These are phyloP conservation scores for Hyla sarda DNA, from an alignment of 2,113 vertebrate species.

Conservation along the genomic window DNA sequence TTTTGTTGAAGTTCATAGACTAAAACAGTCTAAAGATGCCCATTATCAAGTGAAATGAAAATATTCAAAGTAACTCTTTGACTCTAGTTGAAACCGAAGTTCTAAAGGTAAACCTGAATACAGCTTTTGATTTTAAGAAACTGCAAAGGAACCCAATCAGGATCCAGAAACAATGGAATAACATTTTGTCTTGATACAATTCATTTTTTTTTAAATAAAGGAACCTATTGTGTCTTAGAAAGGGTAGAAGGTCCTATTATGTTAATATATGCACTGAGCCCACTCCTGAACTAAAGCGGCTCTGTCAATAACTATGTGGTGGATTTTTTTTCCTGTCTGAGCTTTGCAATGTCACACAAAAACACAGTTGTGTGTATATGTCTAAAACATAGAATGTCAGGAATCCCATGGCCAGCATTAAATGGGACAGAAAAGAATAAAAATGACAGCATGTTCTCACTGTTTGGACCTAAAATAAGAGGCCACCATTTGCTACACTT, in stretches of 20 bases:
- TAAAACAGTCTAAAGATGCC: neutral
- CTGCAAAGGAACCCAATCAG: neutral
- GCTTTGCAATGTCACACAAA: neutral
- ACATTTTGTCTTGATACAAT: neutral
- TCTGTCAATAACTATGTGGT: neutral
- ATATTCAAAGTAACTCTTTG: neutral
- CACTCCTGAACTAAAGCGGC: neutral
- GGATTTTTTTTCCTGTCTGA: neutral
- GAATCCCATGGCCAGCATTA: neutral
- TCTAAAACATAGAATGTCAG: neutral
- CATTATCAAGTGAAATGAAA: neutral
- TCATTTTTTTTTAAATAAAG: neutral
- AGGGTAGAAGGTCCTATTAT: neutral
- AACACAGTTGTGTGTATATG: neutral
- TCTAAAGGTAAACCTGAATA: constrained; percentile 9
- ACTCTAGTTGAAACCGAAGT: neutral
- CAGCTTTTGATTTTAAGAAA: constrained; percentile 14
- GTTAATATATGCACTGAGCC: neutral
- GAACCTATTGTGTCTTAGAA: neutral
- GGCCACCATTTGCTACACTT: neutral
- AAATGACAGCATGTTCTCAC: neutral
- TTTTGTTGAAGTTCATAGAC: constrained; percentile 2
- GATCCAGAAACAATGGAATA: constrained; percentile 4
- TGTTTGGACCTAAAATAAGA: neutral
- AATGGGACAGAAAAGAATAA: neutral